Evolutionary conservation across 2,113 vertebrate genomes (phyloP).

Genomic region (Vanacampus margaritifer): DNA sequence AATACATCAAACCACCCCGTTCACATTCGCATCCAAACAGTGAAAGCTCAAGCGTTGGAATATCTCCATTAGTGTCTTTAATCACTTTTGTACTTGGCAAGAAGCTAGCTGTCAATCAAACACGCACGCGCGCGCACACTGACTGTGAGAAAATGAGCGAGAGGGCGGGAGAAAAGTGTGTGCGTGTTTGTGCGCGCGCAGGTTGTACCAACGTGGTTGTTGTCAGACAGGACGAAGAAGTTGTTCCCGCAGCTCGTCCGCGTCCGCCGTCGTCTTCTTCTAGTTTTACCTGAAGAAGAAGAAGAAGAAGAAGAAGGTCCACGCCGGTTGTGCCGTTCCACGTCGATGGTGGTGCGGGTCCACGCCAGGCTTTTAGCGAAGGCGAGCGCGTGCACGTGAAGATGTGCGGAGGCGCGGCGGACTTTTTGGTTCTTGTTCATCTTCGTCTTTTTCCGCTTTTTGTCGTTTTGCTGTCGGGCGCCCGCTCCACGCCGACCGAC

Average conservation of each 20-base stretch:
- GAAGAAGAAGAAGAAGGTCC: no score
- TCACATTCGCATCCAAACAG: background rate
- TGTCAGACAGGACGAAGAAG: background rate
- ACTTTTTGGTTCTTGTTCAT: background rate
- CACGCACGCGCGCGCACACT: no score
- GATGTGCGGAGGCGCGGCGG: background rate
- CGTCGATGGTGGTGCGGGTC: background rate
- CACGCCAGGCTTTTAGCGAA: background rate
- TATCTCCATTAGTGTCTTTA: background rate
- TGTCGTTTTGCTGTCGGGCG: slow-evolving; percentile 39
- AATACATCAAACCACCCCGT: background rate
- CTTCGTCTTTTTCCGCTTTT: background rate
- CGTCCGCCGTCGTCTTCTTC: background rate
- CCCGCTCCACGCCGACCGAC: slow-evolving; percentile 35
- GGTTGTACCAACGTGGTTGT: background rate
- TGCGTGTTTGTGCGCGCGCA: background rate
- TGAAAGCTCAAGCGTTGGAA: background rate
- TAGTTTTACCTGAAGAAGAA: no score
- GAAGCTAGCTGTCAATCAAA: background rate
- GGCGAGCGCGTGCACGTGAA: slow-evolving; percentile 18
- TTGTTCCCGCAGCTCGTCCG: background rate
- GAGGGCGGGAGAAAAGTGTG: background rate
- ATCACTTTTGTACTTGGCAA: background rate
- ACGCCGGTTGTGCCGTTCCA: background rate
- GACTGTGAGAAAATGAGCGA: background rate